Conservation (phyloP, 1,140 invertebrate genomes). For the Mizuhopecten yessoensis region DNA sequence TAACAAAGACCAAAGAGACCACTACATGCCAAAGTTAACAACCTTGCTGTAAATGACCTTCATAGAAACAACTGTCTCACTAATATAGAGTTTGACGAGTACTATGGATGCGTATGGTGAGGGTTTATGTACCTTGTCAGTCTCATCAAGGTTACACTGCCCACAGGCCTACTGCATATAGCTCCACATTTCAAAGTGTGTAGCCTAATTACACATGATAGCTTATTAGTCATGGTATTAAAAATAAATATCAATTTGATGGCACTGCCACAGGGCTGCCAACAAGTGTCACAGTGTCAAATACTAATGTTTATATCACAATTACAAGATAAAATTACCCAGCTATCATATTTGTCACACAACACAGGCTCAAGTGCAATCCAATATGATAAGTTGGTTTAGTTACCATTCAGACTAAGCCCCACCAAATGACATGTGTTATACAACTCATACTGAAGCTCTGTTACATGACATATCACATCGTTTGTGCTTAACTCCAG, state of each 20-base stretch:
- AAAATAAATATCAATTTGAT: not conserved
- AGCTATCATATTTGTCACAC: too few relatives aligned
- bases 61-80: not conserved
- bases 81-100: not conserved
- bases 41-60: not conserved
- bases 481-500: too few relatives aligned
- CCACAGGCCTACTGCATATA: not conserved
- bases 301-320: too few relatives aligned
- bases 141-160: not conserved
- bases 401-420: too few relatives aligned
- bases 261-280: not conserved
- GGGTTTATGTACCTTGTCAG: not conserved
- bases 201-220: not conserved
- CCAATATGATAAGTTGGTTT: too few relatives aligned
- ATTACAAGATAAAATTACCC: too few relatives aligned
- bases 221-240: conserved; percentile 12
- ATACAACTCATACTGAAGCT: too few relatives aligned
- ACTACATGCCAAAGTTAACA: not conserved
- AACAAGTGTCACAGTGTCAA: not conserved
- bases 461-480: too few relatives aligned
- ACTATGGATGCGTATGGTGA: not conserved
- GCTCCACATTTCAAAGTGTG: not conserved
- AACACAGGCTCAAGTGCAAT: too few relatives aligned
- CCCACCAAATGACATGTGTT: too few relatives aligned
- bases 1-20: not conserved